These are phyloP conservation scores for Lysiphlebus fabarum DNA, from an alignment of 1,140 invertebrate genomes.

Conservation along the genomic window DNA sequence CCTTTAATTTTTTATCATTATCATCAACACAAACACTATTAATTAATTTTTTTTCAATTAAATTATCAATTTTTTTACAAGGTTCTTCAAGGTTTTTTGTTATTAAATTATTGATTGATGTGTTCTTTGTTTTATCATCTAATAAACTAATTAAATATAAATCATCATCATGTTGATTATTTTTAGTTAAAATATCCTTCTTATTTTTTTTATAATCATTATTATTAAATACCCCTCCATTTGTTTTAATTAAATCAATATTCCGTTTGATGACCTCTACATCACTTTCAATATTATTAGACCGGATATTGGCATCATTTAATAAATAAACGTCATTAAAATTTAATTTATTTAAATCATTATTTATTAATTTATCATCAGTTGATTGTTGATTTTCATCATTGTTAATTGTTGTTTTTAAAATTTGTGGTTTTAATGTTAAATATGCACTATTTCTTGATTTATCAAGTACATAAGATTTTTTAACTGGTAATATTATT, in stretches of 20 bases:
- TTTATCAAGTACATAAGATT: constrained; percentile 42
- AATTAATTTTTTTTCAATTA: too few species aligned
- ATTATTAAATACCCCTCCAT: too few species aligned
- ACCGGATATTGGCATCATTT: constrained; percentile 31
- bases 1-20: too few species aligned
- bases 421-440: constrained; percentile 38
- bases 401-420: constrained; percentile 6
- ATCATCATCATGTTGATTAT: too few species aligned
- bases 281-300: constrained; percentile 43
- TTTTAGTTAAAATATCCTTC: too few species aligned
- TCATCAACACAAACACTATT: too few species aligned
- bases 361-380: background rate
- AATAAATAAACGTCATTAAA: constrained; percentile 18
- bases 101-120: too few species aligned
- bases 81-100: too few species aligned
- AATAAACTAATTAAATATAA: too few species aligned
- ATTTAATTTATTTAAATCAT: constrained; percentile 10
- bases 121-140: too few species aligned
- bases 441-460: constrained; percentile 47
- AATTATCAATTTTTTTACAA: too few species aligned
- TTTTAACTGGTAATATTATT: constrained; percentile 39
- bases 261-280: constrained; percentile 35
- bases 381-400: constrained; percentile 21
- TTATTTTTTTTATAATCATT: too few species aligned
- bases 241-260: background rate